Evolutionary conservation across 2,888 invertebrate genomes (phyloP).

Genomic region (Brachylomia viminalis): DNA sequence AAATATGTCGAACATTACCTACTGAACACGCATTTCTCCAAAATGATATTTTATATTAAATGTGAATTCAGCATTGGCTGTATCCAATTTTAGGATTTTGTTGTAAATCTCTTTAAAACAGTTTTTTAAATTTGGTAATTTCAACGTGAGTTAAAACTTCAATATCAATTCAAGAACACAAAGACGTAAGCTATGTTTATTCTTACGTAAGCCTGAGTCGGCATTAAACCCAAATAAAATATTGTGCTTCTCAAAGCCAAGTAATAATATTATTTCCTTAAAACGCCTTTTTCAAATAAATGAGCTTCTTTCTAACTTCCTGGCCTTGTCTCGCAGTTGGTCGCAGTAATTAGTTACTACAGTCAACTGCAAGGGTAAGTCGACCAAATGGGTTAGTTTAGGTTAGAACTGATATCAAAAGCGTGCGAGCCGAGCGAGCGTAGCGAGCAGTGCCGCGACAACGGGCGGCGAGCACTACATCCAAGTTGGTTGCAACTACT

Average conservation of each 20-base stretch:
- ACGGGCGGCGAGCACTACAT: no score
- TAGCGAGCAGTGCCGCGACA: no score
- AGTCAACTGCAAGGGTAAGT: no score
- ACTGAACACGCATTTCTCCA: background rate
- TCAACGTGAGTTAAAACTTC: no score
- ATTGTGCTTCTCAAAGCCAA: background rate
- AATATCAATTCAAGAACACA: background rate
- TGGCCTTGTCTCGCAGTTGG: no score
- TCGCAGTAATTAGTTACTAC: no score
- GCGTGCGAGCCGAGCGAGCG: no score
- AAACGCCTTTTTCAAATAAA: constrained; percentile 30
- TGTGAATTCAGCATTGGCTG: background rate
- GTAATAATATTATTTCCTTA: constrained; percentile 6
- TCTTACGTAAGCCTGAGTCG: background rate
- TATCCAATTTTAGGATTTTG: background rate
- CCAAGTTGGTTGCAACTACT: no score
- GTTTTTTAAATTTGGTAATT: background rate
- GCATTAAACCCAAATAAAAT: background rate
- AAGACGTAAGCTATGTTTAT: background rate
- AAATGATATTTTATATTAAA: background rate
- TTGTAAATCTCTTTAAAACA: background rate
- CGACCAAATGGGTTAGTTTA: no score
- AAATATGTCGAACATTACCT: background rate
- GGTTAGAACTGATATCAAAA: no score
- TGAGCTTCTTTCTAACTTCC: no score